A percentile compares a stretch with the other conserved stretches of the same genome.
These are phyloP conservation scores for Artemia sp. DNA, from an alignment of 2,888 invertebrate species.

Conservation along the genomic window DNA sequence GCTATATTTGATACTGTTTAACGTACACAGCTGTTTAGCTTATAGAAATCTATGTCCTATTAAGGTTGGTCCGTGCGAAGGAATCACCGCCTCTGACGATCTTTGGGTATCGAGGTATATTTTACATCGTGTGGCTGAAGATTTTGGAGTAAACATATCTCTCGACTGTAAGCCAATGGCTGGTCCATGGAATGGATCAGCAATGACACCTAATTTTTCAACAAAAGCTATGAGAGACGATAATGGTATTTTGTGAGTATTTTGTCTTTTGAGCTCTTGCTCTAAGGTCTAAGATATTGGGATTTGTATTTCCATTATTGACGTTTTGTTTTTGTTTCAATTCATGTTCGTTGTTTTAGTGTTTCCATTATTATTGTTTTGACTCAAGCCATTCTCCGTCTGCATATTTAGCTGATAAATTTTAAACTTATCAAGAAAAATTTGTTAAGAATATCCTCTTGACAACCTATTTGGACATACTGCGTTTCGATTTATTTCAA, in stretches of 20 bases:
- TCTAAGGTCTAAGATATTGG: background rate
- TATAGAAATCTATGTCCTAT: background rate
- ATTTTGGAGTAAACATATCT: slow-evolving; percentile 64
- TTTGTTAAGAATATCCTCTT: too few species aligned
- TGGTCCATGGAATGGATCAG: slow-evolving; percentile 88
- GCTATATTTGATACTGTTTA: too few species aligned
- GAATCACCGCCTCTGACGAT: slow-evolving; percentile 50
- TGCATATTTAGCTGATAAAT: too few species aligned
- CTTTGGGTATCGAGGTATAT: slow-evolving; percentile 75
- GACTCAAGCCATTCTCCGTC: too few species aligned
- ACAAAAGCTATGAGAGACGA: slow-evolving; percentile 77
- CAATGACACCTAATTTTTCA: slow-evolving; percentile 91
- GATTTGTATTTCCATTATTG: too few species aligned
- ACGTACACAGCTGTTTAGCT: too few species aligned
- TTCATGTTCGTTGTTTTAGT: too few species aligned
- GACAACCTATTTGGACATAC: too few species aligned
- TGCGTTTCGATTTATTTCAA: too few species aligned
- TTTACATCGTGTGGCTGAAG: slow-evolving; percentile 76
- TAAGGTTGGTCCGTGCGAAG: slow-evolving; percentile 24
- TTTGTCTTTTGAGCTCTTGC: slow-evolving; percentile 19
- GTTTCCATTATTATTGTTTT: too few species aligned
- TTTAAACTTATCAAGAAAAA: too few species aligned
- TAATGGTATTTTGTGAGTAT: slow-evolving; percentile 47
- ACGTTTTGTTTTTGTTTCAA: too few species aligned
- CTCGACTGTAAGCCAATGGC: slow-evolving; percentile 57